Evolutionary conservation across 2,888 invertebrate species (phyloP).

Genomic region (Dryadula phaetusa): DNA sequence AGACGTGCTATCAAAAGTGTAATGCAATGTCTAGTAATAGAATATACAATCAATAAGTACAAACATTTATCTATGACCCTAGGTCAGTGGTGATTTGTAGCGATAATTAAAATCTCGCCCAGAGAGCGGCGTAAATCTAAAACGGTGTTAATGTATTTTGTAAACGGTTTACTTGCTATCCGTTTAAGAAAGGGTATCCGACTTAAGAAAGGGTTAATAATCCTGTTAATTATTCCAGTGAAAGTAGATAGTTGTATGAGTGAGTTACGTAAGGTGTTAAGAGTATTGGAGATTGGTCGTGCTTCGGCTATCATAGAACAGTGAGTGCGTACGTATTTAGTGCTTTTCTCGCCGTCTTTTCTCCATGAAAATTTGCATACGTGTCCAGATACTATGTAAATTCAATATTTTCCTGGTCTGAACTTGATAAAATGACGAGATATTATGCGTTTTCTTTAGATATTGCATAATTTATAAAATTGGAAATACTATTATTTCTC

Average conservation of each 20-base stretch:
- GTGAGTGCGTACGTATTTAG: not conserved
- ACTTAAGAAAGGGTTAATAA: slow-evolving; percentile 23
- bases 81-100: slow-evolving; percentile 55
- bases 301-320: not conserved
- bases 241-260: slow-evolving; percentile 31
- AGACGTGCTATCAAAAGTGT: slow-evolving; percentile 30
- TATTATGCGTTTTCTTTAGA: too few relatives aligned
- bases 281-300: not conserved
- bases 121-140: slow-evolving; percentile 53
- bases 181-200: slow-evolving; percentile 14
- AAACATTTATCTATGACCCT: slow-evolving; percentile 52
- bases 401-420: too few relatives aligned
- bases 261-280: slow-evolving; percentile 16
- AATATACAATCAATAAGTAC: slow-evolving; percentile 47
- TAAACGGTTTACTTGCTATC: slow-evolving; percentile 47
- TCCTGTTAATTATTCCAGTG: slow-evolving; percentile 24
- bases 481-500: too few relatives aligned
- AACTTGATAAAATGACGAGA: too few relatives aligned
- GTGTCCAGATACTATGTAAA: too few relatives aligned
- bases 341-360: too few relatives aligned
- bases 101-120: slow-evolving; percentile 51
- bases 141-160: slow-evolving; percentile 56
- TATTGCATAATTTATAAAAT: too few relatives aligned
- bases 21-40: slow-evolving; percentile 35
- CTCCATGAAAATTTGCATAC: too few relatives aligned